Conservation (phyloP, 2,113 vertebrate genomes). For the Cnemophilus loriae region DNA sequence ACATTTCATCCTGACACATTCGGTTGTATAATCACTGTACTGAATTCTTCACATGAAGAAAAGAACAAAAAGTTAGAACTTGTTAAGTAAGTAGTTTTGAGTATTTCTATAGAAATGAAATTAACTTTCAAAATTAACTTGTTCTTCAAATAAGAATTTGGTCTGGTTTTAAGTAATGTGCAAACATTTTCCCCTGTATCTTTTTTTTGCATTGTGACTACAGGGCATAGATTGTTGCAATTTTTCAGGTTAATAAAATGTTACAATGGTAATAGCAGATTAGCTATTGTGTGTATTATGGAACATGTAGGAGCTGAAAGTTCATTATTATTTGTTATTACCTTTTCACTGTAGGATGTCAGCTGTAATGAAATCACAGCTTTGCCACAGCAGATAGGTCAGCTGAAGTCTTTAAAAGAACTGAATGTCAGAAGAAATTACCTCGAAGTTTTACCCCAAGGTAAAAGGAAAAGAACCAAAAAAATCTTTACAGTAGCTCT, state of each 20-base stretch:
- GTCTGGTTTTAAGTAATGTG: background rate
- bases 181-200: background rate
- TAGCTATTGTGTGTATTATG: background rate
- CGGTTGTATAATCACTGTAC: background rate
- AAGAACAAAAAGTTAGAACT: background rate
- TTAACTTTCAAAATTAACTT: background rate
- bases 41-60: background rate
- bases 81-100: background rate
- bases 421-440: slow-evolving; percentile 91
- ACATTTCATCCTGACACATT: background rate
- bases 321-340: background rate
- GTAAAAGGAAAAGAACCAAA: slow-evolving; percentile 60
- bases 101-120: background rate
- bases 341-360: slow-evolving; percentile 79
- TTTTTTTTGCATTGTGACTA: background rate
- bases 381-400: slow-evolving; percentile 88
- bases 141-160: background rate
- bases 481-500: background rate
- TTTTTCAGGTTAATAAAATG: background rate
- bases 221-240: background rate
- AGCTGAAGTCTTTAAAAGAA: slow-evolving; percentile 84
- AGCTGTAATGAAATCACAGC: slow-evolving; percentile 94
- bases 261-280: background rate
- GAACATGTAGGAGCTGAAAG: background rate
- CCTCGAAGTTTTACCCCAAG: slow-evolving; percentile 90